Base-by-base conservation (phyloP, 2,888 invertebrate species). In the Xiphydria camelus region DNA sequence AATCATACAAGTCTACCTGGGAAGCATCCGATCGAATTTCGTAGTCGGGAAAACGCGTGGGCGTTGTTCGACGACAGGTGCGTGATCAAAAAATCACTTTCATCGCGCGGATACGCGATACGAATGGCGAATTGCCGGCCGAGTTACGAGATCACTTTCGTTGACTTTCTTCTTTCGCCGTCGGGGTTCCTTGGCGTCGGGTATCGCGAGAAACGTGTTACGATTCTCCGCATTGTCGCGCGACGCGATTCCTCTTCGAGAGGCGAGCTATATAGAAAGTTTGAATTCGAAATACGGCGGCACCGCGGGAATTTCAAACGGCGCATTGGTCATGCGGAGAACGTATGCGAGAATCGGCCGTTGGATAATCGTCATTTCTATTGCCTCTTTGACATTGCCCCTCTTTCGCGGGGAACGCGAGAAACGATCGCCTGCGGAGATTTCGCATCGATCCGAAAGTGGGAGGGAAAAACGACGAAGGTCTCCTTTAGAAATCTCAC, bases 111-210 rank as follows among this genome's bases (percentile, higher is more conserved):
- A 29, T 29, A 15, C 29, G 29, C 29, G 29, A 29, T n/a, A n/a
- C 14, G 58, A 59, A 56, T 57, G 35, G 38, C 48, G 49, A 62
- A 55, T 55, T 45, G 40, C 22, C 43, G 32, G 36, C 46, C 34
- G 37, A 48, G 45, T 59, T 53, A 51, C 44, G 60, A 53, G 62
- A 66, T 66, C 57, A 64, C 65, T 66, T 65, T 66, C 65, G 56
- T 62, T 59, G 45, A 59, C 66, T 66, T 66, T 66, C 64, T 55
- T 58, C 58, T 42, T 47, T n/a, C 48, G 53, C 41, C 51, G 45
- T 22, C 18, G 17, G 32, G 29, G 47, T 29, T 20, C 21, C 19
- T 20, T 4, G 4, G n/a, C n/a, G n/a, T n/a, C n/a, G n/a, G n/a
- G n/a, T n/a, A n/a, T n/a, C n/a, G n/a, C n/a, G n/a, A n/a, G n/a